Evolutionary conservation across 2,888 invertebrate species (phyloP).

Genomic region (Eledona agricola): DNA sequence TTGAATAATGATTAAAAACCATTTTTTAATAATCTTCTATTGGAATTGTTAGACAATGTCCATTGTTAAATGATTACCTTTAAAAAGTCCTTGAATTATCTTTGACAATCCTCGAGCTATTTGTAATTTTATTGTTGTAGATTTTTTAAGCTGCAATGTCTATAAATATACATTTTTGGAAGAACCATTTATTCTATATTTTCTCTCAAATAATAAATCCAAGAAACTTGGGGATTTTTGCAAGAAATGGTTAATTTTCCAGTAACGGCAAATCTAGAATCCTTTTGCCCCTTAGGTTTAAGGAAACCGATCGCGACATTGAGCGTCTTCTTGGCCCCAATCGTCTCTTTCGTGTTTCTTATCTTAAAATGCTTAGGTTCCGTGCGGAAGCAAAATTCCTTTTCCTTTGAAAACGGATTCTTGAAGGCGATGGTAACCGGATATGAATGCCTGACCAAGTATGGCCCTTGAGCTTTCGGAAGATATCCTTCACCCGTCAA

Average conservation of each 20-base stretch:
- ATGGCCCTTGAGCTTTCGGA: conserved; percentile 32
- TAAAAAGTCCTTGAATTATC: too few relatives aligned
- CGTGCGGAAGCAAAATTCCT: conserved; percentile 8
- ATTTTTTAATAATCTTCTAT: too few relatives aligned
- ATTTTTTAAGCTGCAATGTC: too few relatives aligned
- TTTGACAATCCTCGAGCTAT: too few relatives aligned
- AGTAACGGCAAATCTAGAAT: conserved; percentile 7
- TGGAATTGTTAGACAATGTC: too few relatives aligned
- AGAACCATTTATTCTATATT: conserved; percentile 9
- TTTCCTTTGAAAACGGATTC: conserved; percentile 25
- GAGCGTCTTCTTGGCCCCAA: conserved; percentile 8
- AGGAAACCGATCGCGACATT: conserved; percentile 10
- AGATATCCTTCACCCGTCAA: conserved; percentile 27
- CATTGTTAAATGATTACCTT: too few relatives aligned
- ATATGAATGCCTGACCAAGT: not conserved
- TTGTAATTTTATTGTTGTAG: too few relatives aligned
- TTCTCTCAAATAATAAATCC: conserved; percentile 29
- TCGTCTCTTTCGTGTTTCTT: conserved; percentile 3
- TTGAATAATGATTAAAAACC: too few relatives aligned
- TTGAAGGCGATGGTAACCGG: conserved; percentile 20
- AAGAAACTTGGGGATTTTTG: conserved; percentile 8
- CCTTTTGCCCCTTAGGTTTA: not conserved
- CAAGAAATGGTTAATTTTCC: conserved; percentile 27
- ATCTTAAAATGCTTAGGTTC: conserved; percentile 22
- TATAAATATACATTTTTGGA: too few relatives aligned